Evolutionary conservation across 2,113 vertebrate genomes (phyloP).

Genomic region (Neogale vison): DNA sequence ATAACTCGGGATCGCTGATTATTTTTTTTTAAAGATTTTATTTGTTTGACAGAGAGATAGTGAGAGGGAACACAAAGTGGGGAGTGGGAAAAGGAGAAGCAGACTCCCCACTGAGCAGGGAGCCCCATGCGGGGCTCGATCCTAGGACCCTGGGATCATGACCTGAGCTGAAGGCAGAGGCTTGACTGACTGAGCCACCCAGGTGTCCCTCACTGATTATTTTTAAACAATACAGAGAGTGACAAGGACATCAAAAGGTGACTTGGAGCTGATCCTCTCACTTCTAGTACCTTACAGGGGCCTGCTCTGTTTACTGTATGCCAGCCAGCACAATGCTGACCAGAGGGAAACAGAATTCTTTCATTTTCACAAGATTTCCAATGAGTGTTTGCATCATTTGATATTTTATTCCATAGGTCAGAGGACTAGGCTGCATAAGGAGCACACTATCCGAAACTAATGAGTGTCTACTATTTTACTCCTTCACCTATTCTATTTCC

Average conservation of each 20-base stretch:
- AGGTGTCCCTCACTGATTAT: neutral
- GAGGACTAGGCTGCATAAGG: neutral
- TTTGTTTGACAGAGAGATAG: neutral
- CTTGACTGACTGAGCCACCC: neutral
- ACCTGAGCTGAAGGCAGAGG: neutral
- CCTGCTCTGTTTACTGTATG: neutral
- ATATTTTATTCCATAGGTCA: neutral
- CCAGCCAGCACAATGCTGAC: neutral
- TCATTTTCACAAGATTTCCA: conserved; percentile 2
- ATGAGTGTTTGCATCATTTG: neutral
- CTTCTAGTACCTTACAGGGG: neutral
- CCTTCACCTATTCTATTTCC: neutral
- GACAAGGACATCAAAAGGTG: neutral
- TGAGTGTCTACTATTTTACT: neutral
- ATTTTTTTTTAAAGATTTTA: neutral
- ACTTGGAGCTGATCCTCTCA: neutral
- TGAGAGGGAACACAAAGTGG: neutral
- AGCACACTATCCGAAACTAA: neutral
- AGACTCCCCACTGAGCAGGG: neutral
- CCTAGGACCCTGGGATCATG: neutral
- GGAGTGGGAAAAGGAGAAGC: neutral
- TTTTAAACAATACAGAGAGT: neutral
- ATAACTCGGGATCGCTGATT: neutral
- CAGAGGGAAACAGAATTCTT: neutral
- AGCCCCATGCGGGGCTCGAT: neutral